Evolutionary conservation across 2,797 vertebrate species (phyloP).

Genomic region (Myotis planiceps): DNA sequence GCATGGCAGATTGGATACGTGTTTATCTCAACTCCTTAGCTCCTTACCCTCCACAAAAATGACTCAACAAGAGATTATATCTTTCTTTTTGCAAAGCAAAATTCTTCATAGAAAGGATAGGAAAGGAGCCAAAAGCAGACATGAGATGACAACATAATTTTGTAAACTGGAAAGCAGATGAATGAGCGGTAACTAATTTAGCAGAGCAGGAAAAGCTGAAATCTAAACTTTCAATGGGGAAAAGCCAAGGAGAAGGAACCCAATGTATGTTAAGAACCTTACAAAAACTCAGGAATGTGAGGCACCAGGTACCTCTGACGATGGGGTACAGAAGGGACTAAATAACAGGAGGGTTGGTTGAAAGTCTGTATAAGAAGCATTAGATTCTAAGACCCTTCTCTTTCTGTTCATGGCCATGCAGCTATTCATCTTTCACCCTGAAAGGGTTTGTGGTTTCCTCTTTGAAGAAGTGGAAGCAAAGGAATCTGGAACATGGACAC

Average conservation of each 20-base stretch:
- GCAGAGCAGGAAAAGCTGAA: background rate
- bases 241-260: background rate
- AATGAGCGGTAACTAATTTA: conserved; percentile 19
- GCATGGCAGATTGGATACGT: background rate
- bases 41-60: background rate
- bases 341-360: background rate
- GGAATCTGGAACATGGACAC: background rate
- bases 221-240: background rate
- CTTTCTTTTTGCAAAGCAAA: background rate
- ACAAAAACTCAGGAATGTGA: background rate
- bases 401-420: background rate
- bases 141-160: background rate
- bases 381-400: background rate
- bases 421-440: background rate
- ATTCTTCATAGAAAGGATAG: background rate
- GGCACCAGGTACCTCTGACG: background rate
- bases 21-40: background rate
- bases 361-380: background rate
- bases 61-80: background rate
- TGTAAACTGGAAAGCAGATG: conserved; percentile 24
- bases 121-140: background rate
- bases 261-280: background rate
- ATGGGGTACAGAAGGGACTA: background rate
- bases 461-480: background rate
- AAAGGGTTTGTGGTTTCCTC: background rate